Evolutionary conservation across 2,797 vertebrate species (phyloP).

Genomic region (Ataeniobius toweri): DNA sequence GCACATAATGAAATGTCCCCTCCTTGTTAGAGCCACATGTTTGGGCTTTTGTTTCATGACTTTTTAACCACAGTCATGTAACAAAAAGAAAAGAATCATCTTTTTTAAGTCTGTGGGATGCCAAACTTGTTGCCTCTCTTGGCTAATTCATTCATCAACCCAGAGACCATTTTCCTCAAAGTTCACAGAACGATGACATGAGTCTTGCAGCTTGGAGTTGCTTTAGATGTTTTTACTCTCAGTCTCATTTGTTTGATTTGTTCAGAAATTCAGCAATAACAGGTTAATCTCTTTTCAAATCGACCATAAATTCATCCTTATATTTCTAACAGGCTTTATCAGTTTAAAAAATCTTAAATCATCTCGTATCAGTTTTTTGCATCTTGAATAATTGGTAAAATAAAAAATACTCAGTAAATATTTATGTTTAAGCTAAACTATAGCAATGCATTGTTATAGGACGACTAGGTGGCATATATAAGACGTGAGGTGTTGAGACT

Average conservation of each 20-base stretch:
- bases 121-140: constrained; percentile 6
- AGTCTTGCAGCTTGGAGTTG: not conserved
- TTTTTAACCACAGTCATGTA: constrained; percentile 35
- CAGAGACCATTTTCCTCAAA: constrained; percentile 9
- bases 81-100: constrained; percentile 22
- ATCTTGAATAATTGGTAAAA: too few relatives aligned
- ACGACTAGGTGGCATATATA: too few relatives aligned
- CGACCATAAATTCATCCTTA: too few relatives aligned
- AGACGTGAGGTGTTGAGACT: not conserved
- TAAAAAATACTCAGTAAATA: not conserved
- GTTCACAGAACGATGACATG: not conserved
- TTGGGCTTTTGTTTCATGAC: constrained; percentile 24
- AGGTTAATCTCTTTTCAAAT: too few relatives aligned
- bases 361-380: too few relatives aligned
- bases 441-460: too few relatives aligned
- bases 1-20: constrained; percentile 33
- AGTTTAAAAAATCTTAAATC: too few relatives aligned
- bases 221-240: too few relatives aligned
- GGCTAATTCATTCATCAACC: constrained; percentile 13
- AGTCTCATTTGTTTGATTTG: too few relatives aligned
- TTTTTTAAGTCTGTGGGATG: constrained; percentile 24
- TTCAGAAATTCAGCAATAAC: too few relatives aligned
- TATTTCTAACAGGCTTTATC: too few relatives aligned
- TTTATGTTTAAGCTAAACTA: too few relatives aligned
- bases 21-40: constrained; percentile 31